Percentiles rank a stretch among this genome's conserved stretches.
Evolutionary conservation across 1,140 invertebrate genomes (phyloP).

Genomic region (Pseudomyrmex concolor): DNA sequence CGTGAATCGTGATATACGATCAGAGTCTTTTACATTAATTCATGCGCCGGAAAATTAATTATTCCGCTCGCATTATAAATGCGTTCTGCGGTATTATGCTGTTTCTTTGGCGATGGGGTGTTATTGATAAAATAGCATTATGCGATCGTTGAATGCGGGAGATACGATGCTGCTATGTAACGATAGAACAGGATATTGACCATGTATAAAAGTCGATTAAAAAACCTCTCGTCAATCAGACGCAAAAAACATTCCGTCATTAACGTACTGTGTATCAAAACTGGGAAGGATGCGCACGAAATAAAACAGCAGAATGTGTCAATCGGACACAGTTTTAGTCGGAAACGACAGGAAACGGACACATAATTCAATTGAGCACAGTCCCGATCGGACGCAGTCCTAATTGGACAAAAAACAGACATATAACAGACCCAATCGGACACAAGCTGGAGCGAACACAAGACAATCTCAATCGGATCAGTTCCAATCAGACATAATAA

Average conservation of each 20-base stretch:
- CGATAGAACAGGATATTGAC: conserved; percentile 46
- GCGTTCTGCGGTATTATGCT: conserved; percentile 37
- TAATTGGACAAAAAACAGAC: no score
- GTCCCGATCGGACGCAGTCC: no score
- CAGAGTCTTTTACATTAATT: conserved; percentile 48
- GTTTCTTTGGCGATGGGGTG: conserved; percentile 49
- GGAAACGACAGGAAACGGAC: no score
- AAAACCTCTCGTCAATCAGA: conserved; percentile 52
- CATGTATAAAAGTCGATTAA: conserved; percentile 52
- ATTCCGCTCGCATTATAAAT: conserved; percentile 53
- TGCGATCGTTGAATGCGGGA: conserved; percentile 55
- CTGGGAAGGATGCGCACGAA: conserved; percentile 1
- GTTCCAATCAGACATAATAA: no score
- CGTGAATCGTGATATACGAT: conserved; percentile 35
- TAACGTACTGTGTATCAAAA: conserved; percentile 27
- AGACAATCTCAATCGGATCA: no score
- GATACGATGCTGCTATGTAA: conserved; percentile 14
- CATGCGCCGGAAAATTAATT: conserved; percentile 58
- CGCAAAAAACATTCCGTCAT: conserved; percentile 39
- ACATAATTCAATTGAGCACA: no score
- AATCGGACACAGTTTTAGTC: no score
- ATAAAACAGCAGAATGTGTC: no score
- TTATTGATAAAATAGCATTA: conserved; percentile 59
- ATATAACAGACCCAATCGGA: no score
- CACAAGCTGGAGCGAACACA: no score